Conservation (phyloP, 2,888 invertebrate species). For the Liposcelis brunnea region DNA sequence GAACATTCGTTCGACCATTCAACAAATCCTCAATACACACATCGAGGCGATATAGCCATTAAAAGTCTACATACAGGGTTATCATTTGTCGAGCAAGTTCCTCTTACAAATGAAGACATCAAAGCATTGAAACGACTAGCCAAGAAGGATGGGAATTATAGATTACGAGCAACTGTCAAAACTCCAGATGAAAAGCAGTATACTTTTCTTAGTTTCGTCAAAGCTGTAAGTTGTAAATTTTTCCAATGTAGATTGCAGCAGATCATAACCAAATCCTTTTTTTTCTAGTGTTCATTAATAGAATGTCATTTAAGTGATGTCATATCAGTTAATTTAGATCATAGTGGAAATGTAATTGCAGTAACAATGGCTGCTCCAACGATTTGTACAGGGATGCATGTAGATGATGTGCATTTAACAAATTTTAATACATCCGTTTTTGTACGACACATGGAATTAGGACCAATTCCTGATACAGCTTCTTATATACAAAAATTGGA, state of each 20-base stretch:
- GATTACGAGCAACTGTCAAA: constrained; percentile 48
- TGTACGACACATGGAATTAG: constrained; percentile 62
- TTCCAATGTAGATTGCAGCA: too few relatives aligned
- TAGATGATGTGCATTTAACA: constrained; percentile 26
- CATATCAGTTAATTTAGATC: constrained; percentile 63
- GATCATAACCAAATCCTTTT: constrained; percentile 18
- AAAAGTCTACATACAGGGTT: constrained; percentile 1
- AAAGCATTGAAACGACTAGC: constrained; percentile 35
- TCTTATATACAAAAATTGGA: constrained; percentile 87
- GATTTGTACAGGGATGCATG: constrained; percentile 29
- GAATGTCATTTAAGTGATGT: constrained; percentile 61
- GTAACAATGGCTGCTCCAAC: constrained; percentile 38
- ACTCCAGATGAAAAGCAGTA: constrained; percentile 47
- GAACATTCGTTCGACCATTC: constrained; percentile 1
- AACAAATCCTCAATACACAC: neutral
- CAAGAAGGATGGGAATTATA: constrained; percentile 51
- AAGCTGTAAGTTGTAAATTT: constrained; percentile 57
- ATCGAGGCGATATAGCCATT: constrained; percentile 1
- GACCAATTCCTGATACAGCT: constrained; percentile 86
- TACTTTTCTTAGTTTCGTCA: constrained; percentile 58
- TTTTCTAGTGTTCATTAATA: constrained; percentile 46
- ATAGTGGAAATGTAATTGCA: constrained; percentile 60
- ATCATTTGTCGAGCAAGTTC: neutral
- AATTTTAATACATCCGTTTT: constrained; percentile 60
- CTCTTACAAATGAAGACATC: neutral